phyloP scores from a whole-genome alignment of 2,113 vertebrate species.

The Mesoclemmys tuberculata region DNA sequence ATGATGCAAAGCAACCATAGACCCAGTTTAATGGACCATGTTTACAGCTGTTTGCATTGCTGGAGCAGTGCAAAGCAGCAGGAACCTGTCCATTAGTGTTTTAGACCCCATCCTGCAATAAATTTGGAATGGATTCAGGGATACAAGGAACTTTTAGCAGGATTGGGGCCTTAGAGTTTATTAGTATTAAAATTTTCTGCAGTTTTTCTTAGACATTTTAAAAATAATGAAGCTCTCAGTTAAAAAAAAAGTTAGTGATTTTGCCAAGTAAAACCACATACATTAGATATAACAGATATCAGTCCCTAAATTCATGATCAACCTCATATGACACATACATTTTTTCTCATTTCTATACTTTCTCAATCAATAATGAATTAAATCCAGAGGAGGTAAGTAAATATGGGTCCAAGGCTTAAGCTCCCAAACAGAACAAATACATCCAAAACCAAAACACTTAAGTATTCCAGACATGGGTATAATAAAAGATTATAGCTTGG shows the following conservation, averaged over 20 bases:
- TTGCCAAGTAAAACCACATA: neutral
- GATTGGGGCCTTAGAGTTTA: neutral
- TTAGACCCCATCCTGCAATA: neutral
- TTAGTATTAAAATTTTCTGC: neutral
- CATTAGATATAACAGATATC: neutral
- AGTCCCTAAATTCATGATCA: neutral
- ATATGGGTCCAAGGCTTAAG: constrained; percentile 17
- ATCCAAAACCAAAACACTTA: neutral
- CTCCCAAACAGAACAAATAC: neutral
- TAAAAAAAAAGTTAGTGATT: neutral
- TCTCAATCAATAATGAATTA: neutral
- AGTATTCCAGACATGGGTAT: neutral
- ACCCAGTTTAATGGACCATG: neutral
- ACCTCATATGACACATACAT: neutral
- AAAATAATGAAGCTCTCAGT: neutral
- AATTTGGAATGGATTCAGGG: neutral
- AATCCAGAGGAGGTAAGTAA: neutral
- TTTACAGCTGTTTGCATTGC: neutral
- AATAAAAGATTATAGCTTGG: neutral
- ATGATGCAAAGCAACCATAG: neutral
- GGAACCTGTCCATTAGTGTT: neutral
- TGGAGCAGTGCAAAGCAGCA: neutral
- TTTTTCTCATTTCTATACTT: neutral
- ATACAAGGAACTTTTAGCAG: neutral
- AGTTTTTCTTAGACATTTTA: neutral